Conservation (phyloP, 2,888 invertebrate species). For the Uropetala carovei region DNA sequence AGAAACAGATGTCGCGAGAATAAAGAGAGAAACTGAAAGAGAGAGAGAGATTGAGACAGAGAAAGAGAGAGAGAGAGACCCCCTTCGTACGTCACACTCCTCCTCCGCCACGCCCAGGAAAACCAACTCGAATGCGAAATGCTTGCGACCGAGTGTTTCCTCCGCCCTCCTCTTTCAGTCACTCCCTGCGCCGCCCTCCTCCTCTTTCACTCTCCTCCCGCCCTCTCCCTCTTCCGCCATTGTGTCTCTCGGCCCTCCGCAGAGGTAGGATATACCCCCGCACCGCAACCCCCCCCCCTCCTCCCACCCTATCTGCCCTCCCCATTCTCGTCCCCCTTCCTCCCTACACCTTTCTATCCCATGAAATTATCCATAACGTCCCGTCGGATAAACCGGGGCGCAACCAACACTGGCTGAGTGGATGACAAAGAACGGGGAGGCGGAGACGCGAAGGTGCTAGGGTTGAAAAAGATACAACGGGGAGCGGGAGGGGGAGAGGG, state of each 20-base stretch:
- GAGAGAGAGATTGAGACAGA: neutral
- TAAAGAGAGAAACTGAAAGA: neutral
- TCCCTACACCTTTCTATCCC: neutral
- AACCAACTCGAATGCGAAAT: conserved; percentile 59
- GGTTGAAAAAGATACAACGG: conserved; percentile 22
- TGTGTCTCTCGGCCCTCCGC: conserved; percentile 32
- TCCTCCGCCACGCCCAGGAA: conserved; percentile 57
- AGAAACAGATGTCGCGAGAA: conserved; percentile 53
- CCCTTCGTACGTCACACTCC: conserved; percentile 21
- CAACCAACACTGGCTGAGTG: neutral
- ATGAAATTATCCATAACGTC: conserved; percentile 49
- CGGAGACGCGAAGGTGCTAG: neutral
- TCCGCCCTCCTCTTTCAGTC: conserved; percentile 23
- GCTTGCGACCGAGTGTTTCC: conserved; percentile 31
- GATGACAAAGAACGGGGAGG: conserved; percentile 31
- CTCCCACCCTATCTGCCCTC: neutral
- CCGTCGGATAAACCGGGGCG: neutral
- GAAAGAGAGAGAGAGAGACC: conserved; percentile 6
- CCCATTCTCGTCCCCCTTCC: neutral
- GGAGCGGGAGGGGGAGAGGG: neutral
- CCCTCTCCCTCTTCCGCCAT: neutral
- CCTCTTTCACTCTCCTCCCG: neutral
- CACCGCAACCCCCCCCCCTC: neutral
- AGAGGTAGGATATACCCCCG: neutral
- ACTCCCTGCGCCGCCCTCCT: neutral